phyloP scores from a whole-genome alignment of 2,113 vertebrate genomes.

The Cisticola juncidis region DNA sequence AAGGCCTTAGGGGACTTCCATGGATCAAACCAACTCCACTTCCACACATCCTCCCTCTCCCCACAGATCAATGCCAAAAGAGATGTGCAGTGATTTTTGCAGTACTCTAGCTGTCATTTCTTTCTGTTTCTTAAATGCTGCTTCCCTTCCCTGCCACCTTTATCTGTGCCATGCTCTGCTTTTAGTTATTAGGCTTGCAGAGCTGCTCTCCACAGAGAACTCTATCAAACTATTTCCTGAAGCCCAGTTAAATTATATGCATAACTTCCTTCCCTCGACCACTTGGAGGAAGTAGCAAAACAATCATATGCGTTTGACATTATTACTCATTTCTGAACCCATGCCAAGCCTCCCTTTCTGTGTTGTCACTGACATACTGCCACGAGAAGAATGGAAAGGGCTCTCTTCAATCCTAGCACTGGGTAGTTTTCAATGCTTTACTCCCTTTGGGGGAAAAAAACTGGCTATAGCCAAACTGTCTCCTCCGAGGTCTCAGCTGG shows the following conservation, averaged over 20 bases:
- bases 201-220: constrained; percentile 2
- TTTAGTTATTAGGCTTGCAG: background rate
- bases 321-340: constrained; percentile 57
- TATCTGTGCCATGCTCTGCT: background rate
- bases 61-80: constrained; percentile 22
- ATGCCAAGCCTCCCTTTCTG: constrained; percentile 26
- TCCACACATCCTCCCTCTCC: constrained; percentile 4
- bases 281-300: constrained; percentile 59
- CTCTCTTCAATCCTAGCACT: background rate
- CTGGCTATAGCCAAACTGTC: background rate
- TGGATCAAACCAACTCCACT: background rate
- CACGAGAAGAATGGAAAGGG: background rate
- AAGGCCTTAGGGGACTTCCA: background rate
- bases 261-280: constrained; percentile 64
- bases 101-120: background rate
- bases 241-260: constrained; percentile 66
- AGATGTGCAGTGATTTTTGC: background rate
- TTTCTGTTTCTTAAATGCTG: background rate
- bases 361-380: background rate
- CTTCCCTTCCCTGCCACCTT: constrained; percentile 3
- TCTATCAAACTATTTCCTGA: constrained; percentile 63
- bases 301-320: constrained; percentile 63
- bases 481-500: constrained; percentile 1
- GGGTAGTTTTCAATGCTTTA: background rate
- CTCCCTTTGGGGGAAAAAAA: background rate